Conservation (phyloP, 1,140 invertebrate genomes). For the Pseudoatta argentina region DNA sequence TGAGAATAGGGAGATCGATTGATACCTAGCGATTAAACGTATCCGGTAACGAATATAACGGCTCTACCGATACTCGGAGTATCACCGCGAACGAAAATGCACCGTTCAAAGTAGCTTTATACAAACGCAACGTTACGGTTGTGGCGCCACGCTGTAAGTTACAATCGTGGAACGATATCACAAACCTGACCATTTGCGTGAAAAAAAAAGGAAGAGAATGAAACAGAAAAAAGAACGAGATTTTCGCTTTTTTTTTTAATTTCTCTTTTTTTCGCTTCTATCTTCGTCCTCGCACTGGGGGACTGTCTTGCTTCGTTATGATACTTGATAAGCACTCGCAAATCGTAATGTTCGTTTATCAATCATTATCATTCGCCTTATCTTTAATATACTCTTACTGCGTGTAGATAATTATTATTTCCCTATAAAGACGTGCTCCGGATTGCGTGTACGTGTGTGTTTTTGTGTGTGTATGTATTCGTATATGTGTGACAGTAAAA, state of each 20-base stretch:
- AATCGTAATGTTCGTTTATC: constrained; percentile 63
- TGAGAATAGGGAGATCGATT: constrained; percentile 15
- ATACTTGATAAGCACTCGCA: constrained; percentile 69
- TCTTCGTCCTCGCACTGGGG: constrained; percentile 38
- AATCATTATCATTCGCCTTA: constrained; percentile 60
- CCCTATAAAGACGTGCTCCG: constrained; percentile 69
- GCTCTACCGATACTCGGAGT: not conserved
- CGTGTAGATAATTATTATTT: constrained; percentile 72
- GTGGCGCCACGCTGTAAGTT: constrained; percentile 59
- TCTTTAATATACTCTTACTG: constrained; percentile 70
- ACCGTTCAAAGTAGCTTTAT: constrained; percentile 70
- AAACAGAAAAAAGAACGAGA: constrained; percentile 23
- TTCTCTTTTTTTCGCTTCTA: constrained; percentile 12
- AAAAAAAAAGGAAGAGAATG: not conserved
- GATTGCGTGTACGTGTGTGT: constrained; percentile 3
- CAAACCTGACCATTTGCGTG: constrained; percentile 45
- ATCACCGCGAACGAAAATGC: constrained; percentile 47
- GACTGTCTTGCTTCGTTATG: constrained; percentile 44
- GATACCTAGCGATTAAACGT: constrained; percentile 32
- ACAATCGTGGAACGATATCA: constrained; percentile 57
- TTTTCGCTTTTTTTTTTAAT: not conserved
- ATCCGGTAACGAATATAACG: constrained; percentile 55
- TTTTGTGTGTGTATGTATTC: not conserved
- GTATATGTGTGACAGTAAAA: constrained; percentile 51
- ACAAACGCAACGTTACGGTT: constrained; percentile 65